phyloP scores from a whole-genome alignment of 2,113 vertebrate species.

The Mesitornis unicolor region DNA sequence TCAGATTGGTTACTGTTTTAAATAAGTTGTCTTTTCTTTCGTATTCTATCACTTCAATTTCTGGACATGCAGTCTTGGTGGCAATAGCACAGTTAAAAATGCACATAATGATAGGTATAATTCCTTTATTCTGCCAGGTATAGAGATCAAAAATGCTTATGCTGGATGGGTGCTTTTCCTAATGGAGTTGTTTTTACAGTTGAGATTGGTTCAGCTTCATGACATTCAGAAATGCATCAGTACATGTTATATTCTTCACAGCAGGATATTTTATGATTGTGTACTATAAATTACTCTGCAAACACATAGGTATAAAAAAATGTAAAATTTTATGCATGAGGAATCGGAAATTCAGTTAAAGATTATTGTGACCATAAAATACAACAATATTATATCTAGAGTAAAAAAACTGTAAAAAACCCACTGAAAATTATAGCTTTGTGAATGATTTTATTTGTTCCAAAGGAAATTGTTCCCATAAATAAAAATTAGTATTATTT shows the following conservation, averaged over 20 bases:
- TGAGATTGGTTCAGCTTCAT: constrained; percentile 11
- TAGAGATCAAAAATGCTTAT: constrained; percentile 1
- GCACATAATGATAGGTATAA: not conserved
- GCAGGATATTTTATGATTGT: not conserved
- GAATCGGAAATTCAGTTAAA: constrained; percentile 32
- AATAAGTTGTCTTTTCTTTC: not conserved
- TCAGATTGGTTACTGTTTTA: not conserved
- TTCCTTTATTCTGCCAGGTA: not conserved
- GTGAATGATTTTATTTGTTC: not conserved
- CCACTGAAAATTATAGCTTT: not conserved
- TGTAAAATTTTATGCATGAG: not conserved
- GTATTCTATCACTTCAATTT: not conserved
- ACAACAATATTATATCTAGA: not conserved
- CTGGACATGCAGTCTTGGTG: not conserved
- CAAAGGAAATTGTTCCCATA: not conserved
- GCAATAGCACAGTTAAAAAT: not conserved
- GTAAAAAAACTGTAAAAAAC: not conserved
- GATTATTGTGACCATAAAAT: not conserved
- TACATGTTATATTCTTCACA: not conserved
- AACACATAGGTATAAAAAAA: not conserved
- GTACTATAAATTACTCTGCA: not conserved
- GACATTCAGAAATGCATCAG: constrained; percentile 13
- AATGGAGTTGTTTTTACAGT: not conserved
- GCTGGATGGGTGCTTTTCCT: not conserved
- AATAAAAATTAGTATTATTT: not conserved